Evolutionary conservation across 2,797 vertebrate genomes (phyloP).

Genomic region (Leptatherina wallacei): DNA sequence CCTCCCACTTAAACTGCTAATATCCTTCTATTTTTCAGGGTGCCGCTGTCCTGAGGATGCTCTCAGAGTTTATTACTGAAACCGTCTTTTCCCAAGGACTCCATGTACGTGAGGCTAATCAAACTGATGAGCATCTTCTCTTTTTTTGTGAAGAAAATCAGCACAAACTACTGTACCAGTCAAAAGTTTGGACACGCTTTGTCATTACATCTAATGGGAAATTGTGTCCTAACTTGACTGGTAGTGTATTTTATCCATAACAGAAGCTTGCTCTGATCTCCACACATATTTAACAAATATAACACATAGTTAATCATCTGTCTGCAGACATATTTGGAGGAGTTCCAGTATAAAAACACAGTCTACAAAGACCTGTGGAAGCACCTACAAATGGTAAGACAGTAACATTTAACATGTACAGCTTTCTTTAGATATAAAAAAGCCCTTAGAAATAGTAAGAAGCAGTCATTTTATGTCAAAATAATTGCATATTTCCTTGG

Average conservation of each 20-base stretch:
- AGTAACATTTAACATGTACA: background rate
- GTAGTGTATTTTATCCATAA: background rate
- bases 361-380: constrained; percentile 86
- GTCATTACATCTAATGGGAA: too few relatives aligned
- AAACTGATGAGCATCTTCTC: background rate
- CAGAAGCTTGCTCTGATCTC: background rate
- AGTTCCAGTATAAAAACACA: constrained; percentile 83
- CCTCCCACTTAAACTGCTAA: constrained; percentile 20
- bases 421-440: background rate
- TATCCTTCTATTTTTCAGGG: constrained; percentile 70
- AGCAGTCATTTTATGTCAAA: too few relatives aligned
- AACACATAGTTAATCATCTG: constrained; percentile 17
- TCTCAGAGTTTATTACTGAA: constrained; percentile 88
- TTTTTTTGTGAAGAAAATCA: background rate
- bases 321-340: constrained; percentile 86
- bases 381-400: constrained; percentile 82
- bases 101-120: constrained; percentile 76
- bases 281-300: background rate
- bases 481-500: too few relatives aligned
- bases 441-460: background rate
- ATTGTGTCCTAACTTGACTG: background rate
- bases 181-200: too few relatives aligned
- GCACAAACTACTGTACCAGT: background rate
- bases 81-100: constrained; percentile 83
- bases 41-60: constrained; percentile 89